These are phyloP conservation scores for Syrista parreyssii DNA, from an alignment of 2,888 invertebrate species.

Conservation along the genomic window DNA sequence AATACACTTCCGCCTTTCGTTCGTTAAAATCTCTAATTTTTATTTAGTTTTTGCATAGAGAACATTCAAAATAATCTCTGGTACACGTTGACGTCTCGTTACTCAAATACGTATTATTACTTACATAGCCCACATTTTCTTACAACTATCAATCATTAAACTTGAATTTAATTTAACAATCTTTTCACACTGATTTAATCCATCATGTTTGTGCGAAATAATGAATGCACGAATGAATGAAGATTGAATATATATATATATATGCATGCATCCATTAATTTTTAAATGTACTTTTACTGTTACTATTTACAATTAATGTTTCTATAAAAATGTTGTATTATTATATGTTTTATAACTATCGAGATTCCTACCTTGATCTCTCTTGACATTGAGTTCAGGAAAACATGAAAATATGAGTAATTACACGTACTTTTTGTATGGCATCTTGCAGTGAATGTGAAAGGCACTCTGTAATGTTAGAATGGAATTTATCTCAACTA, in stretches of 20 bases:
- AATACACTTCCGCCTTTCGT: slow-evolving; percentile 33
- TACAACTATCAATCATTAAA: not conserved
- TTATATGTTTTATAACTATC: not conserved
- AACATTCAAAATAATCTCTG: not conserved
- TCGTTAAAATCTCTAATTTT: slow-evolving; percentile 8
- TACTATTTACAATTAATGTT: not conserved
- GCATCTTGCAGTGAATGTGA: not conserved
- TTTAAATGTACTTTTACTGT: not conserved
- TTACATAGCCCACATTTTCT: not conserved
- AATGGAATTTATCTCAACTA: not conserved
- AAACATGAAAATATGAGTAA: not conserved
- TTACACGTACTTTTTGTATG: not conserved
- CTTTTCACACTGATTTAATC: not conserved
- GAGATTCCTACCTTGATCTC: not conserved
- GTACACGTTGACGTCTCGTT: not conserved
- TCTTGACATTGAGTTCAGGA: not conserved
- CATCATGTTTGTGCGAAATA: not conserved
- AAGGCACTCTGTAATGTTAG: not conserved
- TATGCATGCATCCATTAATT: no score
- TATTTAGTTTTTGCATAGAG: not conserved
- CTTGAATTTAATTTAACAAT: not conserved
- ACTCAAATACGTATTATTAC: not conserved
- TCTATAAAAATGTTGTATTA: not conserved
- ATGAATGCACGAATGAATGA: not conserved
- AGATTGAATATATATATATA: not conserved